Percentiles rank a stretch among this genome's conserved stretches.
phyloP scores from a whole-genome alignment of 2,113 vertebrate genomes.

The Aphyosemion australe region DNA sequence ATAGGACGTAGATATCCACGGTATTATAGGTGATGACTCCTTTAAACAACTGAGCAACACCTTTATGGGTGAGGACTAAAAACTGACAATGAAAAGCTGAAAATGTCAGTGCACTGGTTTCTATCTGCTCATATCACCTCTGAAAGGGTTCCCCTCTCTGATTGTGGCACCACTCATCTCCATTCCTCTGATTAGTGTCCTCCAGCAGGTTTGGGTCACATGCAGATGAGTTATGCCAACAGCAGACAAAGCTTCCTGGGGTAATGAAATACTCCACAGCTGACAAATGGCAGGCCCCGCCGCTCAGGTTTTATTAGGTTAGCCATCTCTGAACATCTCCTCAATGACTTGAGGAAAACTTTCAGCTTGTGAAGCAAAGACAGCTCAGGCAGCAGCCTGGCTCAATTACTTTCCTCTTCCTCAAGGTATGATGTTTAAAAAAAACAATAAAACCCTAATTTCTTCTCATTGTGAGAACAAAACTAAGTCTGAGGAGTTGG shows the following conservation, averaged over 20 bases:
- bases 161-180: slow-evolving; percentile 30
- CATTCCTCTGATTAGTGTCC: slow-evolving; percentile 36
- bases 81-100: not conserved
- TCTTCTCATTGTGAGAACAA: not conserved
- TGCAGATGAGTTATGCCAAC: slow-evolving; percentile 36
- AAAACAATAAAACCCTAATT: slow-evolving; percentile 2
- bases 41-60: no score
- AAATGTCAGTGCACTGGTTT: slow-evolving; percentile 17
- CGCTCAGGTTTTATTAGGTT: slow-evolving; percentile 49
- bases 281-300: slow-evolving; percentile 48
- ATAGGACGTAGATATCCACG: no score
- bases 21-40: no score
- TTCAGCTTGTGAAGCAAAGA: slow-evolving; percentile 14
- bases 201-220: slow-evolving; percentile 38
- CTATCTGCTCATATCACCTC: slow-evolving; percentile 15
- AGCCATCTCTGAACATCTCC: slow-evolving; percentile 45
- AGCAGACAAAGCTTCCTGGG: slow-evolving; percentile 36
- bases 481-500: not conserved
- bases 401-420: slow-evolving; percentile 18
- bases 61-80: no score
- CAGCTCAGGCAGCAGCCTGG: slow-evolving; percentile 1
- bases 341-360: slow-evolving; percentile 35
- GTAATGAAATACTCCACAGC: slow-evolving; percentile 59
- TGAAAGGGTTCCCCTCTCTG: slow-evolving; percentile 5
- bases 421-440: slow-evolving; percentile 7